phyloP scores from a whole-genome alignment of 2,888 invertebrate genomes.

The Papilio protenor region DNA sequence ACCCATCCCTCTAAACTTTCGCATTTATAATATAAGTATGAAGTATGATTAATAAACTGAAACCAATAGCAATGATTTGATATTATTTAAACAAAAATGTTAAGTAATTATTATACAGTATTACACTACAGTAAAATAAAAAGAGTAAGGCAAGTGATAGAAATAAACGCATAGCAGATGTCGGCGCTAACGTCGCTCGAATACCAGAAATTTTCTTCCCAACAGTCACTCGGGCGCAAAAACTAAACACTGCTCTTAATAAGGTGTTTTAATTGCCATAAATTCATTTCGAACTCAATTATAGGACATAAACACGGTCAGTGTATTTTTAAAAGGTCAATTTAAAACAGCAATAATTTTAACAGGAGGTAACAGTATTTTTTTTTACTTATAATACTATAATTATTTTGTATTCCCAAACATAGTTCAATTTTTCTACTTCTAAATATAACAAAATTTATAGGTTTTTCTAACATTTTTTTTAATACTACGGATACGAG shows the following conservation, averaged over 20 bases:
- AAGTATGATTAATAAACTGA: neutral
- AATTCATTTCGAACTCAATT: neutral
- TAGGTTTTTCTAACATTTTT: too few species aligned
- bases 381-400: too few species aligned
- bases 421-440: neutral
- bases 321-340: neutral
- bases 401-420: too few species aligned
- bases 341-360: neutral
- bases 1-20: too few species aligned
- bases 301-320: neutral
- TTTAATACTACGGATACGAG: neutral
- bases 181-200: slow-evolving; percentile 67
- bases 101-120: neutral
- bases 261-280: neutral
- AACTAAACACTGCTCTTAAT: slow-evolving; percentile 33
- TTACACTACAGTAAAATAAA: neutral
- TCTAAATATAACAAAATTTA: neutral
- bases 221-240: slow-evolving; percentile 54
- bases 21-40: too few species aligned
- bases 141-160: slow-evolving; percentile 38
- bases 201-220: slow-evolving; percentile 75
- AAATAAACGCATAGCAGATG: slow-evolving; percentile 73
- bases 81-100: neutral
- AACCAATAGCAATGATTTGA: neutral
- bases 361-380: neutral